Conservation (phyloP, 2,113 vertebrate genomes). For the Cyprinodon tularosa region DNA sequence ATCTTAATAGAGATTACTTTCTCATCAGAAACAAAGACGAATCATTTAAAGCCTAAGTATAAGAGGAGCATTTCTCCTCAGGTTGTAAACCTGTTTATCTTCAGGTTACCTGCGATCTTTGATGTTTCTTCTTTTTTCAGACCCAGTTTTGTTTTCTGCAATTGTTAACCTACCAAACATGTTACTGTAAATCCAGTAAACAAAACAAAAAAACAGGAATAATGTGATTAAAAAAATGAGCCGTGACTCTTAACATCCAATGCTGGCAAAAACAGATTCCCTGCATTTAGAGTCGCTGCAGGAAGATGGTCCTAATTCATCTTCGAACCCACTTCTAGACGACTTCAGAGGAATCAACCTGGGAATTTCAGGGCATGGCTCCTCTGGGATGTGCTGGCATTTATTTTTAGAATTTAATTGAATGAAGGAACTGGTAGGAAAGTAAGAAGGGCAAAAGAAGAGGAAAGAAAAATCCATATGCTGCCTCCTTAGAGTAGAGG, state of each 20-base stretch:
- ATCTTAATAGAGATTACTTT: too few species aligned
- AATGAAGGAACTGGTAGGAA: slow-evolving; percentile 25
- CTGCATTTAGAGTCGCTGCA: not conserved
- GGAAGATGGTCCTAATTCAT: slow-evolving; percentile 23
- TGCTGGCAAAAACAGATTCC: not conserved
- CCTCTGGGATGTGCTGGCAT: slow-evolving; percentile 25
- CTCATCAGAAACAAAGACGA: too few species aligned
- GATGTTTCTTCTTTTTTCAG: not conserved
- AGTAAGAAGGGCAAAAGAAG: slow-evolving; percentile 19
- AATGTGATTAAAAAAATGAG: not conserved
- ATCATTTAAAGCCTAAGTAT: too few species aligned
- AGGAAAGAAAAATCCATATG: slow-evolving; percentile 50
- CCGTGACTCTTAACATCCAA: not conserved
- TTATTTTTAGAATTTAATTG: slow-evolving; percentile 45
- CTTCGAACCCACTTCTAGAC: slow-evolving; percentile 33
- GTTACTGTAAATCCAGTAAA: not conserved
- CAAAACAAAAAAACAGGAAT: slow-evolving; percentile 16
- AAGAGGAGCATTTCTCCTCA: too few species aligned
- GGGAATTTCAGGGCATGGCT: slow-evolving; percentile 40
- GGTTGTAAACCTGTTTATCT: too few species aligned
- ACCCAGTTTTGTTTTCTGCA: slow-evolving; percentile 3
- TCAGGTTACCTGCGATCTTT: too few species aligned
- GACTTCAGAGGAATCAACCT: slow-evolving; percentile 30
- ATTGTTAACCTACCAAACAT: not conserved
- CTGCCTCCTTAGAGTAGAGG: slow-evolving; percentile 16